Percentiles rank a stretch among this genome's conserved stretches.
Evolutionary conservation across 30 jellyfish, hydroid and myxozoan genomes (phyloP).

Genomic region (Hydractinia echinata): DNA sequence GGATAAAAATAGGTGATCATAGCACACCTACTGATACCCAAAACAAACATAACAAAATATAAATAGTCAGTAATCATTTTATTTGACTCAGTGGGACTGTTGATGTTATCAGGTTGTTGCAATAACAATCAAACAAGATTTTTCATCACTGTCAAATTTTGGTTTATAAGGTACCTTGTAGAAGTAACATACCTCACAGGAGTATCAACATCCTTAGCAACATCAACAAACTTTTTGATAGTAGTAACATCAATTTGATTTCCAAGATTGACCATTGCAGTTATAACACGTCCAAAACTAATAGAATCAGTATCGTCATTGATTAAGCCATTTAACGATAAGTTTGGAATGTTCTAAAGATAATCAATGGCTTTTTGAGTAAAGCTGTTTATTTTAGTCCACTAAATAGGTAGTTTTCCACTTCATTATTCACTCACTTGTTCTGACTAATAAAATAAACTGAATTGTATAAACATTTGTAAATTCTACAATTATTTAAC

Average conservation of each 20-base stretch:
- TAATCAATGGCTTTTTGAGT: background rate
- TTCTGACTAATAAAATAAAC: too few relatives aligned
- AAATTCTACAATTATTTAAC: too few relatives aligned
- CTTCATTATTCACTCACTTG: too few relatives aligned
- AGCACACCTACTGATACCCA: too few relatives aligned
- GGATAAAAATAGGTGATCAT: too few relatives aligned
- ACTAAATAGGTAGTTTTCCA: too few relatives aligned
- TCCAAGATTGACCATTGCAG: conserved; percentile 64
- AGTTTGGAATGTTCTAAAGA: conserved; percentile 43
- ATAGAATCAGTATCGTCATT: conserved; percentile 50
- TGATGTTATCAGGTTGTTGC: conserved; percentile 23
- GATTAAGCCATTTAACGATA: conserved; percentile 29
- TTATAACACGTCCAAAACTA: conserved; percentile 50
- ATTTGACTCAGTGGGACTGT: conserved; percentile 52
- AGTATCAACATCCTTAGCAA: conserved; percentile 67
- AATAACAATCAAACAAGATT: conserved; percentile 1
- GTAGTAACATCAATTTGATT: conserved; percentile 32
- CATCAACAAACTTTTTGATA: conserved; percentile 47
- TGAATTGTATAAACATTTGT: too few relatives aligned
- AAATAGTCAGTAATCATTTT: background rate
- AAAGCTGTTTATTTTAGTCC: too few relatives aligned
- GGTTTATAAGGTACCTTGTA: too few relatives aligned
- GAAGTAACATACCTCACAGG: conserved; percentile 57
- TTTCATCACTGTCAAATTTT: conserved; percentile 22
- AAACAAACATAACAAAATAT: too few relatives aligned